A percentile compares a stretch with the other conserved stretches of the same genome.
Evolutionary conservation across 2,888 invertebrate species (phyloP).

Genomic region (Gandaritis pyraliata): DNA sequence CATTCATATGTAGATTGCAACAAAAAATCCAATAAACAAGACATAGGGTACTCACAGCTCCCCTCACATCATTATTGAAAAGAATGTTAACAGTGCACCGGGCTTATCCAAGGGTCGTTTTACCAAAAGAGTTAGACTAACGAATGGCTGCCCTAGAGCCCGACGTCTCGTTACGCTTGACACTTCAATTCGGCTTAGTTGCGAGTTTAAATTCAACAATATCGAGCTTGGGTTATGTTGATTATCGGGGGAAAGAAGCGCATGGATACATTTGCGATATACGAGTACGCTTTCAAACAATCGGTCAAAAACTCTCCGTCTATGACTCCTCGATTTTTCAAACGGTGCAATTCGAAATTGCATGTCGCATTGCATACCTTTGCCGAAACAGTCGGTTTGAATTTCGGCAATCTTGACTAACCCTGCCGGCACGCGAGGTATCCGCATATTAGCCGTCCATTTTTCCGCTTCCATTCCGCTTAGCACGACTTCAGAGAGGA

Average conservation of each 20-base stretch:
- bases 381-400: slow-evolving; percentile 28
- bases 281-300: slow-evolving; percentile 5
- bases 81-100: slow-evolving; percentile 81
- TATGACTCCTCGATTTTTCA: slow-evolving; percentile 27
- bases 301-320: not conserved
- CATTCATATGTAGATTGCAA: slow-evolving; percentile 84
- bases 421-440: slow-evolving; percentile 66
- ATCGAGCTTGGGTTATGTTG: slow-evolving; percentile 39
- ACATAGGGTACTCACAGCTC: slow-evolving; percentile 72
- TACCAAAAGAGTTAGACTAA: slow-evolving; percentile 83
- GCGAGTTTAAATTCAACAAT: slow-evolving; percentile 60
- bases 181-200: slow-evolving; percentile 79
- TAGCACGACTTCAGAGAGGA: slow-evolving; percentile 80
- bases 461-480: slow-evolving; percentile 82
- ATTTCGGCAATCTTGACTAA: slow-evolving; percentile 42
- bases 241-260: slow-evolving; percentile 26
- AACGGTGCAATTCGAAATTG: slow-evolving; percentile 28
- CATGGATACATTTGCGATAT: slow-evolving; percentile 36
- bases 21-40: slow-evolving; percentile 85
- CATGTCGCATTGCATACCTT: slow-evolving; percentile 40
- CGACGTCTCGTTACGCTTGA: slow-evolving; percentile 72
- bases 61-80: slow-evolving; percentile 82
- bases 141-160: slow-evolving; percentile 75
- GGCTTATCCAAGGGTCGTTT: slow-evolving; percentile 80
- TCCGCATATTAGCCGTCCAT: slow-evolving; percentile 79